Evolutionary conservation across 2,113 vertebrate species (phyloP), one percentile per base, ranked within the genome.

Genomic region (Orycteropus afer): DNA sequence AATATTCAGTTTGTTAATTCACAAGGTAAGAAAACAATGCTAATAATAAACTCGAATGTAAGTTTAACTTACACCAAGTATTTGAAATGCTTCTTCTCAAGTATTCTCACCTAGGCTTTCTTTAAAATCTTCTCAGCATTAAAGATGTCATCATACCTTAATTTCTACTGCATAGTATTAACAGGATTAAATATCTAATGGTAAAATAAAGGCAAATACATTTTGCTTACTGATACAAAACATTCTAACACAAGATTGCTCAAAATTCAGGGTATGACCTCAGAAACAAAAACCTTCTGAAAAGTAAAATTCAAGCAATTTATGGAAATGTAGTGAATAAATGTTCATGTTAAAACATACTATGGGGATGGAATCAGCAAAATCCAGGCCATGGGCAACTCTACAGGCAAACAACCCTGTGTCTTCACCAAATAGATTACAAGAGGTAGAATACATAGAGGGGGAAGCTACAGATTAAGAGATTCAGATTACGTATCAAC

Each of bases 51-150:
- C 15, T 14, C 80, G 59, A 92, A 90, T 78, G 65, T 71, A 69
- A 95, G 92, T 55, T 81, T 81, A 73, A 93, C 57, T 84, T 91
- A 25, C 63, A 63, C 42, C 34, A 96, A 94, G 57, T 59, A 88
- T 71, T 94, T 87, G 81, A 92, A 89, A 86, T 78, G 91, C 14
- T 79, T 74, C 45, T 94, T 90, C 59, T 42, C 27, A 89, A 77
- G 14, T 95, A 86, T 65, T 71, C n/a, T 95, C 73, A 85, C 22
- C 78, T 76, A 84, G 40, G 45, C 14, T 84, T 83, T 94, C 65
- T 86, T 91, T 93, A 59, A 94, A 71, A 73, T 55, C 74, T 5
- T 61, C 83, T 90, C 57, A 86, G 83, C 79, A 92, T 13, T 59
- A 27, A 83, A 63, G 27, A 92, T 82, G 14, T 37, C 77, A 7